Conservation (phyloP, 1,140 invertebrate species). For the Drosophila setifemur region DNA sequence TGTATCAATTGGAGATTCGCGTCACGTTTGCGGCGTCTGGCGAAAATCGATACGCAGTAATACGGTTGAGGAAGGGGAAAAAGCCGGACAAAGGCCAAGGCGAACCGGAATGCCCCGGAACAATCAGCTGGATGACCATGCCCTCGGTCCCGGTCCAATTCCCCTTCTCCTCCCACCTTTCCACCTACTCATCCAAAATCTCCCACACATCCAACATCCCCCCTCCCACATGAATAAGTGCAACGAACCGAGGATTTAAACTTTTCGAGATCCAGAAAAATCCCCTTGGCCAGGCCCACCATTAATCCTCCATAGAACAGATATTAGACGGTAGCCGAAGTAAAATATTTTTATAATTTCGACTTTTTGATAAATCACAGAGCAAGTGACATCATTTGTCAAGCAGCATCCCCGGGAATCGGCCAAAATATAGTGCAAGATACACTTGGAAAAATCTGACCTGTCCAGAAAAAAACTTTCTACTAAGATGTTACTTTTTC, state of each 20-base stretch:
- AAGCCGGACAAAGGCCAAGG: conserved; percentile 53
- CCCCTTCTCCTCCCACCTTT: too few relatives aligned
- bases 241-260: conserved; percentile 44
- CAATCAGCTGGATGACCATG: conserved; percentile 16
- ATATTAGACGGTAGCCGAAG: conserved; percentile 21
- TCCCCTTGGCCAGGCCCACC: conserved; percentile 13
- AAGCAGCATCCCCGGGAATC: conserved; percentile 37
- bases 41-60: conserved; percentile 57
- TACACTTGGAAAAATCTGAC: too few relatives aligned
- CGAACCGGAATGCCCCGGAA: conserved; percentile 14
- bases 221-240: conserved; percentile 18
- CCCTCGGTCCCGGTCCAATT: not conserved
- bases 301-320: conserved; percentile 61
- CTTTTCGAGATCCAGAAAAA: not conserved
- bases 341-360: conserved; percentile 63
- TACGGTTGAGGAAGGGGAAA: conserved; percentile 15
- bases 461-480: too few relatives aligned
- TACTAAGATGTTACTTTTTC: not conserved
- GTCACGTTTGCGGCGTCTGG: conserved; percentile 74
- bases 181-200: too few relatives aligned
- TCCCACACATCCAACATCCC: not conserved
- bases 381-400: conserved; percentile 64
- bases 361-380: conserved; percentile 73
- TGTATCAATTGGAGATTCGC: conserved; percentile 51
- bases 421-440: too few relatives aligned